A percentile compares a stretch with the other conserved stretches of the same genome.
Conservation (phyloP, 2,113 vertebrate species). For the Halcyon malimbica region DNA sequence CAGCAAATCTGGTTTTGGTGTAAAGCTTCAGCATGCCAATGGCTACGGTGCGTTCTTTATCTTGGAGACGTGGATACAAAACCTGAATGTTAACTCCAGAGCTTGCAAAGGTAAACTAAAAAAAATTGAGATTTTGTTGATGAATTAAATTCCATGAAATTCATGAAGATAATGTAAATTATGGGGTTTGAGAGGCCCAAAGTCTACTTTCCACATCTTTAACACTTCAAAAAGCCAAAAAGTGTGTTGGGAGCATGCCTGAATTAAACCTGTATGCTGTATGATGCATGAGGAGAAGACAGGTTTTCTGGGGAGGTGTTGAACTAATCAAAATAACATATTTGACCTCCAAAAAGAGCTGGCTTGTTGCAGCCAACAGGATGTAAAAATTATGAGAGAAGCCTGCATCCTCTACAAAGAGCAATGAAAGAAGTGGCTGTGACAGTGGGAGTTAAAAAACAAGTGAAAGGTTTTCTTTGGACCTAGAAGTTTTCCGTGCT, state of each 20-base stretch:
- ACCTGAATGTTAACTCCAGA: not conserved
- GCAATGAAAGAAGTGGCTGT: slow-evolving; percentile 34
- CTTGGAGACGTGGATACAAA: not conserved
- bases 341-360: not conserved
- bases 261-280: not conserved
- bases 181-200: not conserved
- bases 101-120: not conserved
- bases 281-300: not conserved
- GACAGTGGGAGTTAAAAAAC: not conserved
- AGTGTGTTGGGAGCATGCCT: not conserved
- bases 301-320: not conserved
- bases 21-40: not conserved
- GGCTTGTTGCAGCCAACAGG: not conserved
- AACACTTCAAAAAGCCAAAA: slow-evolving; percentile 2
- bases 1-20: not conserved
- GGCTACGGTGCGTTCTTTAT: accelerated
- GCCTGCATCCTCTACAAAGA: slow-evolving; percentile 18
- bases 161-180: not conserved
- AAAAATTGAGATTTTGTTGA: not conserved
- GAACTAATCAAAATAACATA: slow-evolving; percentile 20
- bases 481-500: slow-evolving; percentile 5
- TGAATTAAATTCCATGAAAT: not conserved
- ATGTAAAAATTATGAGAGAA: slow-evolving; percentile 23
- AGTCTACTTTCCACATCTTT: not conserved
- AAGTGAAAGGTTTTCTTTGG: slow-evolving; percentile 38